phyloP scores from a whole-genome alignment of 2,888 invertebrate species.

The Cheilosia urbana region DNA sequence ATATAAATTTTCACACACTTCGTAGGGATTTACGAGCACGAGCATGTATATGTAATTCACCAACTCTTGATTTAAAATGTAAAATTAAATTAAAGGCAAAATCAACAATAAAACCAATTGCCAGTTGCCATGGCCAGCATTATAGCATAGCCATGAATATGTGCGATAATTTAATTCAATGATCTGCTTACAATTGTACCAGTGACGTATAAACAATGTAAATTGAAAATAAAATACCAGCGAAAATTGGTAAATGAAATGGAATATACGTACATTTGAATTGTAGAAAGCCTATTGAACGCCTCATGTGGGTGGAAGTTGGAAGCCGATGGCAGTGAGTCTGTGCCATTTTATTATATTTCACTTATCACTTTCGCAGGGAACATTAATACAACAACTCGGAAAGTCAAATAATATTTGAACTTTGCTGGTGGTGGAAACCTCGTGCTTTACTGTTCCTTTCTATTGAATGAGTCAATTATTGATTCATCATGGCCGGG shows the following conservation, averaged over 20 bases:
- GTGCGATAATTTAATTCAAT: constrained; percentile 5
- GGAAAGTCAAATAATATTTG: constrained; percentile 16
- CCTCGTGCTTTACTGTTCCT: neutral
- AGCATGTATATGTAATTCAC: neutral
- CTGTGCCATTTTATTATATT: constrained; percentile 20
- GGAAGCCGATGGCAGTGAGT: neutral
- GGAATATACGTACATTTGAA: constrained; percentile 38
- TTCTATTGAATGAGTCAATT: constrained; percentile 39
- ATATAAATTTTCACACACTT: constrained; percentile 7
- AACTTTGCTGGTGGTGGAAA: constrained; percentile 8
- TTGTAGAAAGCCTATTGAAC: constrained; percentile 14
- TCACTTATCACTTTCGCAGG: constrained; percentile 46
- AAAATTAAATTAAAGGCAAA: constrained; percentile 16
- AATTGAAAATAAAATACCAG: constrained; percentile 46
- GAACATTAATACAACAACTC: constrained; percentile 23
- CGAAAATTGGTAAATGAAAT: constrained; percentile 57
- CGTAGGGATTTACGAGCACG: constrained; percentile 19
- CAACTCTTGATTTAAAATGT: constrained; percentile 18
- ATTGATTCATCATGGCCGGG: constrained; percentile 32
- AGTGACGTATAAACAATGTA: constrained; percentile 19
- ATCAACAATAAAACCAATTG: constrained; percentile 11
- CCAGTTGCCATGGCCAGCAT: constrained; percentile 8
- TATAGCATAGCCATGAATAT: neutral
- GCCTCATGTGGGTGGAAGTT: neutral
- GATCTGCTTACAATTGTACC: neutral